Percentiles rank a stretch among this genome's conserved stretches.
phyloP scores from a whole-genome alignment of 2,797 vertebrate species.

The Carapus acus region DNA sequence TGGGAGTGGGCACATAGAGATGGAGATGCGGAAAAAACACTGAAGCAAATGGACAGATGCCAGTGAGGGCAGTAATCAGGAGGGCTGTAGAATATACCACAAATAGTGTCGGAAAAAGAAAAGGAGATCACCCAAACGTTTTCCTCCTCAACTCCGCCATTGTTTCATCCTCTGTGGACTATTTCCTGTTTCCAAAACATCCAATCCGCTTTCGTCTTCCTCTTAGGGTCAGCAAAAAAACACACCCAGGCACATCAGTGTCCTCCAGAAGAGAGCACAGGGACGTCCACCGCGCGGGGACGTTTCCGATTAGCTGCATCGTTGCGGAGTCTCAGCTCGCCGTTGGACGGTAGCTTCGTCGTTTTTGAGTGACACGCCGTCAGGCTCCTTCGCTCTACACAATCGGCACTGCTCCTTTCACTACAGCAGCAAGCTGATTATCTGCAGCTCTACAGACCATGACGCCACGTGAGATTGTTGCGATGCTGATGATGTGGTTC shows the following conservation, averaged over 20 bases:
- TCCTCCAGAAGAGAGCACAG: slow-evolving; percentile 52
- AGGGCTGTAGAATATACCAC: slow-evolving; percentile 65
- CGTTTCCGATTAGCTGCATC: slow-evolving; percentile 56
- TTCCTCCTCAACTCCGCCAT: slow-evolving; percentile 40
- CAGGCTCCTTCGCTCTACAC: slow-evolving; percentile 31
- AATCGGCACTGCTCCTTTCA: slow-evolving; percentile 16
- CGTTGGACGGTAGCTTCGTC: slow-evolving; percentile 30
- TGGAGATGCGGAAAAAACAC: slow-evolving; percentile 75
- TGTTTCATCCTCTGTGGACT: slow-evolving; percentile 47
- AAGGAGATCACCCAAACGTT: slow-evolving; percentile 62
- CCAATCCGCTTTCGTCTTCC: slow-evolving; percentile 41
- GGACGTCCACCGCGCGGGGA: slow-evolving; percentile 57
- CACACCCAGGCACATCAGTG: slow-evolving; percentile 60
- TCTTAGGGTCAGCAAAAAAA: slow-evolving; percentile 64
- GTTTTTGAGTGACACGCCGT: slow-evolving; percentile 34
- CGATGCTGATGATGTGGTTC: slow-evolving; percentile 44
- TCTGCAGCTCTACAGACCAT: slow-evolving; percentile 29
- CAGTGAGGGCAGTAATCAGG: slow-evolving; percentile 59
- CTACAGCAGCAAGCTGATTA: slow-evolving; percentile 18
- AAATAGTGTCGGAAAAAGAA: slow-evolving; percentile 68
- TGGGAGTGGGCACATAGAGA: slow-evolving; percentile 51
- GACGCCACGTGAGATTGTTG: slow-evolving; percentile 17
- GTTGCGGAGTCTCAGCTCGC: slow-evolving; percentile 44
- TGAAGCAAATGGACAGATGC: slow-evolving; percentile 74
- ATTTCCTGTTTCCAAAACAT: slow-evolving; percentile 32